Evolutionary conservation across 2,113 vertebrate species (phyloP).

Genomic region (Mandrillus leucophaeus): DNA sequence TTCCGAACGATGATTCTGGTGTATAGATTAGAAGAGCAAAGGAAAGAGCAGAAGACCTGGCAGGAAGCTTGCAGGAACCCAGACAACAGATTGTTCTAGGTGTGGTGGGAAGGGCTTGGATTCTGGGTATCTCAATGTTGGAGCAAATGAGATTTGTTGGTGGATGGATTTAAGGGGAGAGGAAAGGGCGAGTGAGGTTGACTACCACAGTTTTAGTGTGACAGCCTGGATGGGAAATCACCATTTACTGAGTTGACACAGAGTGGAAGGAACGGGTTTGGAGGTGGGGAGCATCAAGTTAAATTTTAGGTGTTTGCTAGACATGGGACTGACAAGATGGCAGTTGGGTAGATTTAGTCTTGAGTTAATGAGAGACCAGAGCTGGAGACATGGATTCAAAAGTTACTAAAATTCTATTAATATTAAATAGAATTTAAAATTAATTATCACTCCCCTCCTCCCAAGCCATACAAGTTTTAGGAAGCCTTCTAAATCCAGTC

Average conservation of each 20-base stretch:
- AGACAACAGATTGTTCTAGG: neutral
- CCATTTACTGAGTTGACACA: neutral
- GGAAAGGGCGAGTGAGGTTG: too few species aligned
- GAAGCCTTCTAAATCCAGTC: neutral
- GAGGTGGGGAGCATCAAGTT: too few species aligned
- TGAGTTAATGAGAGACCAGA: neutral
- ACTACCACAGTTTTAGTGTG: neutral
- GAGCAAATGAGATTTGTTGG: neutral
- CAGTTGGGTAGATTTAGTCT: neutral
- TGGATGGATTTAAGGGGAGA: neutral
- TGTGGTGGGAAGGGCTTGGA: accelerated
- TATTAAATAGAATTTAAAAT: neutral
- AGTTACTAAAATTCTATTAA: neutral
- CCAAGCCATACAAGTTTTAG: neutral
- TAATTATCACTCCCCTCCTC: neutral
- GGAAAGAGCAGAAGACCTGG: neutral
- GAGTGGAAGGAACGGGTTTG: too few species aligned
- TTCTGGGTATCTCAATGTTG: neutral
- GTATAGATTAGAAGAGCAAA: too few species aligned
- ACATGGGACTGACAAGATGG: neutral
- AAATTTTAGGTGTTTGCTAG: neutral
- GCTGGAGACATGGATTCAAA: neutral
- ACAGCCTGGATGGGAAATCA: neutral
- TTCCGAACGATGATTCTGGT: neutral
- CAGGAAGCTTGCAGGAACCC: too few species aligned